Evolutionary conservation across 2,113 vertebrate genomes (phyloP), one percentile per base, ranked within the genome.

Genomic region (Zosterops hypoxanthus): DNA sequence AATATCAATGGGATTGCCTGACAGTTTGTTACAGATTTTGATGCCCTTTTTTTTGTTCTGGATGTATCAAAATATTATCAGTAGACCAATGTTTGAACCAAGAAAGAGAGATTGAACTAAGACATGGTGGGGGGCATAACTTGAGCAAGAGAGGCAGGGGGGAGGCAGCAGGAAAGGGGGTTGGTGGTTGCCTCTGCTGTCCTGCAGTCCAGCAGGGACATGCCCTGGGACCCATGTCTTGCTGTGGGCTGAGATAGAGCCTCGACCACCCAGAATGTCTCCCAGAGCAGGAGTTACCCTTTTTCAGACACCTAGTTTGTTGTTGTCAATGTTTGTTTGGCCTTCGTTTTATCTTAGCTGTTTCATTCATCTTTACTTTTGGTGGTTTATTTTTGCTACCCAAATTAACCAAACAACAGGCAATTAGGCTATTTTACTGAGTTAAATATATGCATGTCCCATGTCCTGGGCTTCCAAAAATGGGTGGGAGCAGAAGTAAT

Each of bases 311-410:
- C 83, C 36, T 88, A 92, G 75, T 94, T 95, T 95, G 82, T 88
- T 94, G 90, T 85, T 94, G 82, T 82, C 1, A 1, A 59, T 90
- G 79, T 91, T 93, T 91, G 75, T 90, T 96, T 96, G 90, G 73
- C 76, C 92, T 90, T 93, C 56, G 47, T 71, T 96, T 95, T 96
- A 94, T 92, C 92, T 90, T 82, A 52, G 76, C 52, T 70, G 39
- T 87, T 94, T 91, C 64, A 70, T 86, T 94, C 34, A 15, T 94
- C 94, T 93, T 88, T 93, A 29, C 13, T 72, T 90, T 77, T 83
- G 82, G 49, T 92, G 23, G 76, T 92, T 96, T 96, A 66, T 96
- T 96, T 95, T 93, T 90, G 71, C 79, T 90, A 86, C 75, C 31
- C 59, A 88, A 90, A 90, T 82, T 70, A 80, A 86, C 33, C 79